phyloP scores from a whole-genome alignment of 2,113 vertebrate species.

The Aphelocoma coerulescens region DNA sequence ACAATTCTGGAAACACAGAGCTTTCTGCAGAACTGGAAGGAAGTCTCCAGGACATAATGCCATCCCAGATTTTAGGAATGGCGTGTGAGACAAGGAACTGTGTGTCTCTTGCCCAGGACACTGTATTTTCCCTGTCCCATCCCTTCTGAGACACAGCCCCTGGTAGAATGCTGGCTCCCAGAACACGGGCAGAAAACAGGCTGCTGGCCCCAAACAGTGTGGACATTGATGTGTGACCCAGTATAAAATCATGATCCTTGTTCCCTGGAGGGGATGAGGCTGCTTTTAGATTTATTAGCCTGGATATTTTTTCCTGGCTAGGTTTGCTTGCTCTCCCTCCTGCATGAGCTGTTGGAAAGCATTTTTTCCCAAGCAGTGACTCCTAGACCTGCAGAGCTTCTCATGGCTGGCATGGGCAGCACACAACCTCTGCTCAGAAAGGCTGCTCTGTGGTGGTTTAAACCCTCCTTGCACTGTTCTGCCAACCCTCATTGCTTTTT shows the following conservation, averaged over 20 bases:
- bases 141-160: not conserved
- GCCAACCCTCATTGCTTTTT: not conserved
- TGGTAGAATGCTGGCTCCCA: not conserved
- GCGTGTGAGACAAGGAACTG: not conserved
- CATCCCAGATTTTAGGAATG: not conserved
- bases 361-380: not conserved
- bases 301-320: not conserved
- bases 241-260: not conserved
- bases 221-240: not conserved
- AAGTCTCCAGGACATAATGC: not conserved
- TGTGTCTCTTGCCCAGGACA: not conserved
- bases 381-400: not conserved
- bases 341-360: not conserved
- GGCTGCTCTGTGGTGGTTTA: not conserved
- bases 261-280: not conserved
- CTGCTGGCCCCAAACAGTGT: not conserved
- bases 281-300: not conserved
- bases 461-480: not conserved
- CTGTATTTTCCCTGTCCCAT: not conserved
- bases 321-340: not conserved
- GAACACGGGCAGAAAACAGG: not conserved
- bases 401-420: rapidly evolving
- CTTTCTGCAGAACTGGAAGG: not conserved
- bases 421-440: not conserved
- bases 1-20: not conserved